Percentiles rank a stretch among this genome's conserved stretches.
These are phyloP conservation scores for Melanaphis sacchari DNA, from an alignment of 1,140 invertebrate genomes.

Conservation along the genomic window DNA sequence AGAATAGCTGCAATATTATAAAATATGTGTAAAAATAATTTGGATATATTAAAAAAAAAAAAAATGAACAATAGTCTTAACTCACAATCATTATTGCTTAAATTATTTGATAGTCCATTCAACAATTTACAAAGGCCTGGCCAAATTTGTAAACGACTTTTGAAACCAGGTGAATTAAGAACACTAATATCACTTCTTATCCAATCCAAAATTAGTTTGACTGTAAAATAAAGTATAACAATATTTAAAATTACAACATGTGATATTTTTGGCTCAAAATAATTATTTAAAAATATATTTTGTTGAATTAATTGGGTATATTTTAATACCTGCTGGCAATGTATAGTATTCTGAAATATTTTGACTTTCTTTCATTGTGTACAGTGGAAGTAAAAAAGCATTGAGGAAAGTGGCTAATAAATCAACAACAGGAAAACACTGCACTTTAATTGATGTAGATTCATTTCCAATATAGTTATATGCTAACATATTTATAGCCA, in stretches of 20 bases:
- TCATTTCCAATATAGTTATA: slow-evolving; percentile 70
- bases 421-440: slow-evolving; percentile 70
- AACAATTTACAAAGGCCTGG: slow-evolving; percentile 77
- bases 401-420: slow-evolving; percentile 74
- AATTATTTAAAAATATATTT: not conserved
- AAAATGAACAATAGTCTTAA: not conserved
- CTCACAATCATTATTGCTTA: slow-evolving; percentile 57
- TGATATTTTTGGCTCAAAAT: not conserved
- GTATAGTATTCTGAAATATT: slow-evolving; percentile 73
- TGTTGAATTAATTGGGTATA: not conserved
- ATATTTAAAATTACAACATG: not conserved
- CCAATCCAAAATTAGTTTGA: slow-evolving; percentile 81
- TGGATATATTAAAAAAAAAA: no score
- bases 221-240: slow-evolving; percentile 64
- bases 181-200: slow-evolving; percentile 69
- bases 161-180: slow-evolving; percentile 70
- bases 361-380: slow-evolving; percentile 70
- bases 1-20: no score
- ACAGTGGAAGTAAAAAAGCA: slow-evolving; percentile 75
- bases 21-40: no score
- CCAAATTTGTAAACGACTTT: slow-evolving; percentile 77
- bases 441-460: slow-evolving; percentile 62
- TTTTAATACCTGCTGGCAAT: slow-evolving; percentile 72
- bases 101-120: slow-evolving; percentile 69
- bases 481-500: slow-evolving; percentile 77